Evolutionary conservation across 2,113 vertebrate species (phyloP), one percentile per base, ranked within the genome.

Genomic region (Polypterus bichir): DNA sequence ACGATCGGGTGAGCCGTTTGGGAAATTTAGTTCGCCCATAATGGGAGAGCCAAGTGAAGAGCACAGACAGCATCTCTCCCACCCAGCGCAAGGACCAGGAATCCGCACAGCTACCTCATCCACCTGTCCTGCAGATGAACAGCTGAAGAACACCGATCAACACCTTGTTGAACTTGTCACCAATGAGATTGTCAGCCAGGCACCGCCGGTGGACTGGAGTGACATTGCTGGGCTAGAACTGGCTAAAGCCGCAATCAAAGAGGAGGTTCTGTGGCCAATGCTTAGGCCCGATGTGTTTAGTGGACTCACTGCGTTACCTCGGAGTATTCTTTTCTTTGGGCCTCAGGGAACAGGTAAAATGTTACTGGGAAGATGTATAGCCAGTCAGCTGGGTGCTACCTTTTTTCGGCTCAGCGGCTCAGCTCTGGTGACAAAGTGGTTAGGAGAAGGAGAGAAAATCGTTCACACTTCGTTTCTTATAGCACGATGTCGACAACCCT

Each of bases 181-280:
- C 81, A 90, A 91, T 51, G 94, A 99, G 83, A 90, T 99, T 77
- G 89, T 99, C 79, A 92, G 86, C 78, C 96, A 94, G 73, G 91
- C 88, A 64, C 91, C 92, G 65, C 91, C 94, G 0, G 88, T 98
- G 68, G 94, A 98, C 89, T 99, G 96, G 96, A 92, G 73, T 44
- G 94, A 98, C 82, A 95, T 99, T 44, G 96, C 92, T 47, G 96
- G 96, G 65, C 89, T 99, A 59, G 96, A 99, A 74, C 81, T 97
- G 83, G 89, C 92, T 70, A 99, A 99, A 83, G 92, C 92, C 54
- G 81, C 91, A 70, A 91, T 98, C 69, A 99, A 99, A 76, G 96
- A 99, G 83, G 94, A 99, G 82, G 90, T 99, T 74, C 82, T 99
- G 65, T 99, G 96, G 96, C 96, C 96, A 60, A 89, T 97, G 78